Evolutionary conservation across 2,113 vertebrate genomes (phyloP), one percentile per base, ranked within the genome.

Genomic region (Anoplopoma fimbria): DNA sequence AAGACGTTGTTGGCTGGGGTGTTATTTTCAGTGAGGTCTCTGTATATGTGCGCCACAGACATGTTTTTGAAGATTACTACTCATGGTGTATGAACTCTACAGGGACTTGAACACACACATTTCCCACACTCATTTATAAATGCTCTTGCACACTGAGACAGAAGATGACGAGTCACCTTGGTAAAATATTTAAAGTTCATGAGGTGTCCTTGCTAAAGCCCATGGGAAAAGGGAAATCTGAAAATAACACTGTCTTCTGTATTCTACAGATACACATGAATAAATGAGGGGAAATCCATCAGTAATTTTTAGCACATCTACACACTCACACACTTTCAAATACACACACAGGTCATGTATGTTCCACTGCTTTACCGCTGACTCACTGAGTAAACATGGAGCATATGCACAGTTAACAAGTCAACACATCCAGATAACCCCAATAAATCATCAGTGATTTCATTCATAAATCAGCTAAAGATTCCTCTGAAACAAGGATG

Each of bases 1-100:
- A 91, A 86, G 88, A 88, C 63, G 79, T 85, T 75, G 71, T 79
- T 74, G 85, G 85, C 77, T 80, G 31, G 75, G 88, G 69, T 88
- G 88, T 83, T 87, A 88, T 88, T 90, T 88, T 86, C 84, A 83
- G 75, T 73, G 58, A 78, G 81, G 71, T 63, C 82, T 87, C 69
- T 51, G 34, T 69, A 51, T 75, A 45, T 77, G 62, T 71, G 63
- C 3, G 0, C 77, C 58, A 31, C 61, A 76, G 77, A 57, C 65
- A 45, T 87, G 78, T 90, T 87, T 82, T 82, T 82, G 13, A 78
- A 79, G 42, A 29, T 60, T 19, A 77, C 40, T 42, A 42, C 57
- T 29, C 25, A 27, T 7, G 15, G 77, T 55, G 25, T 12, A 49
- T 55, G 33, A 45, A 72, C 25, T 7, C 38, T 6, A 62, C 40